A percentile compares a stretch with the other conserved stretches of the same genome.
Evolutionary conservation across 2,113 vertebrate genomes (phyloP).

Genomic region (Tiliqua scincoides): DNA sequence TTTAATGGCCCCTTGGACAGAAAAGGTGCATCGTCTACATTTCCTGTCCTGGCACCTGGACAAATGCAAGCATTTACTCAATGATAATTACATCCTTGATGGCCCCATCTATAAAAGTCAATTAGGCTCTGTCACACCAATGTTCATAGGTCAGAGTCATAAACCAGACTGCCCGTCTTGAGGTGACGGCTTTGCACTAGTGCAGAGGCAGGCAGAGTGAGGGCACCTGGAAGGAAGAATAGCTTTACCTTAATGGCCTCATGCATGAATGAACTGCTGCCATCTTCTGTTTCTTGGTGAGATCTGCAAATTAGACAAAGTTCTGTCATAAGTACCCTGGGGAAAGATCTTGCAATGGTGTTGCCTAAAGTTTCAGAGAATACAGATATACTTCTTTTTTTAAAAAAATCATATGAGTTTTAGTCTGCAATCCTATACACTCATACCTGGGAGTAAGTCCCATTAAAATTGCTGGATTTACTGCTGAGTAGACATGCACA

Average conservation of each 20-base stretch:
- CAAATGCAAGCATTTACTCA: slow-evolving; percentile 23
- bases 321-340: slow-evolving; percentile 43
- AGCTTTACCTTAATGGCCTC: slow-evolving; percentile 54
- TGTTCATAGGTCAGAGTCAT: slow-evolving; percentile 33
- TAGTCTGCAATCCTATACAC: too few species aligned
- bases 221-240: slow-evolving; percentile 55
- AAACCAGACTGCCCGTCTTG: slow-evolving; percentile 17
- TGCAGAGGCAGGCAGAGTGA: slow-evolving; percentile 37
- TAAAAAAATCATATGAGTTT: too few species aligned
- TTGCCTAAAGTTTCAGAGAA: background rate
- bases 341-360: slow-evolving; percentile 47
- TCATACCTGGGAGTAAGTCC: too few species aligned
- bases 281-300: slow-evolving; percentile 69
- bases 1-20: slow-evolving; percentile 13
- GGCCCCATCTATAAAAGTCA: slow-evolving; percentile 35
- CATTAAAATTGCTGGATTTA: too few species aligned
- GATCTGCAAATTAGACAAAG: slow-evolving; percentile 72
- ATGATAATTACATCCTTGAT: slow-evolving; percentile 19
- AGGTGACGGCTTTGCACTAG: background rate
- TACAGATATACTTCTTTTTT: too few species aligned
- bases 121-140: slow-evolving; percentile 7
- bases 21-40: slow-evolving; percentile 9
- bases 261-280: slow-evolving; percentile 73
- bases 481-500: too few species aligned
- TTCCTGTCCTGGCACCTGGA: slow-evolving; percentile 35